Percentiles rank a stretch among this genome's conserved stretches.
Conservation (phyloP, 2,113 vertebrate species). For the Puntigrus tetrazona region DNA sequence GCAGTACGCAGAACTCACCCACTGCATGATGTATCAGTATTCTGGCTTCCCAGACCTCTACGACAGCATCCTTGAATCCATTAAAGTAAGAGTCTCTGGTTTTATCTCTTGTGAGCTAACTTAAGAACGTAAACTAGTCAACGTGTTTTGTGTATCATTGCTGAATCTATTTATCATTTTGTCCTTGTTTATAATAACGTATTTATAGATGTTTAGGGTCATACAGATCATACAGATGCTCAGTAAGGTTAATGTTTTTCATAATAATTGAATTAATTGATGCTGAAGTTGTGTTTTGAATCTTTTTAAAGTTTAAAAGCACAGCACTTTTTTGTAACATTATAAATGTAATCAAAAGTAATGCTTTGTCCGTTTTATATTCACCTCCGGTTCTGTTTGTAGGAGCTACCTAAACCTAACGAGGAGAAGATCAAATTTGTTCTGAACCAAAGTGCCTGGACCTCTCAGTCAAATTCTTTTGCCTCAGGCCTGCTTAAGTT, state of each 20-base stretch:
- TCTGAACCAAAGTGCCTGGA: constrained; percentile 98
- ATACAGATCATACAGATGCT: too few species aligned
- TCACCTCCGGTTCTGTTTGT: background rate
- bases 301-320: too few species aligned
- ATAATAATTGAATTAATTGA: too few species aligned
- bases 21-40: constrained; percentile 99
- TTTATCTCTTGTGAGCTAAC: background rate
- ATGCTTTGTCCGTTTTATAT: background rate
- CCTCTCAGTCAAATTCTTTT: constrained; percentile 92
- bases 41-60: constrained; percentile 99
- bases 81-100: constrained; percentile 82
- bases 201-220: background rate
- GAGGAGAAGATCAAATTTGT: constrained; percentile 95
- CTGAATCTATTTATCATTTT: background rate
- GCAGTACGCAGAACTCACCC: constrained; percentile 88
- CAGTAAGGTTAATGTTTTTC: background rate
- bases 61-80: constrained; percentile 89
- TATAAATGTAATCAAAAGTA: background rate
- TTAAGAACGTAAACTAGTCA: background rate
- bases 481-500: constrained; percentile 87
- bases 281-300: too few species aligned
- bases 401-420: constrained; percentile 90
- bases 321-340: too few species aligned
- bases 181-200: background rate
- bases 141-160: background rate